Conservation (phyloP, 2,888 invertebrate species). For the Agrilus cyanescens region DNA sequence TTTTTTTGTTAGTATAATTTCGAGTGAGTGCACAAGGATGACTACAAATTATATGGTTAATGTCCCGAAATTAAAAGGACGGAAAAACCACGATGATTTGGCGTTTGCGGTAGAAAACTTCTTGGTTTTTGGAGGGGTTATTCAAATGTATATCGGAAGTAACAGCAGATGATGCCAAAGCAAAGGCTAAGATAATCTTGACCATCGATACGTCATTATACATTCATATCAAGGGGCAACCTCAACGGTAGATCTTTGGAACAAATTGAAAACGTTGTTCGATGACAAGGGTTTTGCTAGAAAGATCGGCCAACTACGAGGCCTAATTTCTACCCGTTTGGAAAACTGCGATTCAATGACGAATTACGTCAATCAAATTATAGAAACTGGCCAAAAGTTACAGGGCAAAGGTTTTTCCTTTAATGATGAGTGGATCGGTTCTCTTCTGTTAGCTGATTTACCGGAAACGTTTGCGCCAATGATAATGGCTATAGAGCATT, state of each 20-base stretch:
- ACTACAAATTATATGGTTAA: conserved; percentile 7
- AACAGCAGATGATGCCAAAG: conserved; percentile 9
- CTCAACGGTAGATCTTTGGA: conserved; percentile 13
- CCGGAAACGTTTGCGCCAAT: neutral
- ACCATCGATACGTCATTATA: conserved; percentile 19
- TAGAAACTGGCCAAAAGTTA: neutral
- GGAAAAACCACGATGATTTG: conserved; percentile 19
- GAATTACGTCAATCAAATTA: conserved; percentile 24
- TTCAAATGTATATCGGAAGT: conserved; percentile 10
- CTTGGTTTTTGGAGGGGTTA: conserved; percentile 14
- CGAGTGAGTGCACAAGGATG: conserved; percentile 4
- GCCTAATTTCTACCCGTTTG: conserved; percentile 17
- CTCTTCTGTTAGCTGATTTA: neutral
- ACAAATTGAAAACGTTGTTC: conserved; percentile 18
- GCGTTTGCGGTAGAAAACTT: conserved; percentile 15
- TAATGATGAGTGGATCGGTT: neutral
- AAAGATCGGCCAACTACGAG: conserved; percentile 19
- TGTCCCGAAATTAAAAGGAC: conserved; percentile 12
- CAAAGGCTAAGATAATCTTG: conserved; percentile 20
- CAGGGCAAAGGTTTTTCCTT: neutral
- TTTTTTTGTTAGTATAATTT: no score
- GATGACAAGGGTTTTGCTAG: conserved; percentile 21
- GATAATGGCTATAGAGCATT: neutral
- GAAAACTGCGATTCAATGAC: no score
- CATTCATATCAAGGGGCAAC: conserved; percentile 16